Conservation (phyloP, 2,888 invertebrate species). For the Yponomeuta malinellus region DNA sequence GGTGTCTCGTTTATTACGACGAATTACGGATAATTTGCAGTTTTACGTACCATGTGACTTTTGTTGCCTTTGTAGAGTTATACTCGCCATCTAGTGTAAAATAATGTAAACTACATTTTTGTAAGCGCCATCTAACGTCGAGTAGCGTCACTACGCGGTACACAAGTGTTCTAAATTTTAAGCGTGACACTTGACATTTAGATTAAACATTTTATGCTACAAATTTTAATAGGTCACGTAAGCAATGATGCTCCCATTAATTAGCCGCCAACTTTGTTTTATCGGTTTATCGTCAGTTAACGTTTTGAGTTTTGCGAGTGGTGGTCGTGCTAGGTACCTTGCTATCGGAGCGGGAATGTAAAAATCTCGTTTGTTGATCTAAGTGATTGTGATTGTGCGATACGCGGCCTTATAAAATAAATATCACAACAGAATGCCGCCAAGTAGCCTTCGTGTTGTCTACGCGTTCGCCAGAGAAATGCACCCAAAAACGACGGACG, state of each 20-base stretch:
- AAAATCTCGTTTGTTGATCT: conserved; percentile 60
- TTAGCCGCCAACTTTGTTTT: conserved; percentile 9
- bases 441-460: conserved; percentile 78
- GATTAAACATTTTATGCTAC: background rate
- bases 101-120: background rate
- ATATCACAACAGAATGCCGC: conserved; percentile 66
- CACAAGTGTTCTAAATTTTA: background rate
- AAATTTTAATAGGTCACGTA: conserved; percentile 1
- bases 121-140: conserved; percentile 30
- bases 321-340: conserved; percentile 15
- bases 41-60: background rate
- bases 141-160: conserved; percentile 24
- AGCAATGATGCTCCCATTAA: background rate
- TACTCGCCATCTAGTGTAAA: background rate
- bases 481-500: conserved; percentile 81
- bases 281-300: conserved; percentile 11
- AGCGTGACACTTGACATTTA: conserved; percentile 19
- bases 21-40: background rate
- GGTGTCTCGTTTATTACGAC: background rate
- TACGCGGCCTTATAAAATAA: conserved; percentile 63
- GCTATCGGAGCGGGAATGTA: conserved; percentile 61
- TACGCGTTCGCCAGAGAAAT: conserved; percentile 87
- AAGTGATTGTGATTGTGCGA: conserved; percentile 72
- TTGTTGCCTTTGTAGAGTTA: background rate
- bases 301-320: conserved; percentile 4